phyloP scores from a whole-genome alignment of 2,797 vertebrate genomes.

The Vultur gryphus region DNA sequence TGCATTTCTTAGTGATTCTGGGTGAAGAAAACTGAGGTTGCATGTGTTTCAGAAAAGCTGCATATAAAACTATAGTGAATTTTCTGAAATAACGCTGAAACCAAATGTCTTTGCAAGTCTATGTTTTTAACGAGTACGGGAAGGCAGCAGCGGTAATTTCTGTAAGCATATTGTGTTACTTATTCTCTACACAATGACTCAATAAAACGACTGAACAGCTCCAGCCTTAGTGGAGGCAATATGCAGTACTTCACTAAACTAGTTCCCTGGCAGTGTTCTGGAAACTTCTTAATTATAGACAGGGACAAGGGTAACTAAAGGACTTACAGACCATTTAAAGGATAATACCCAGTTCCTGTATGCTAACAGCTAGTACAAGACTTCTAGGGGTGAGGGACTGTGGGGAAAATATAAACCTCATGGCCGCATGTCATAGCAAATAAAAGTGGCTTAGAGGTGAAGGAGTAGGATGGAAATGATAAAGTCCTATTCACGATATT shows the following conservation, averaged over 20 bases:
- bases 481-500: background rate
- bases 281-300: background rate
- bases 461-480: background rate
- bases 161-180: background rate
- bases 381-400: background rate
- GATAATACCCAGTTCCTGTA: background rate
- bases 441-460: background rate
- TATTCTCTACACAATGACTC: background rate
- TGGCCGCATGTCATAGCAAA: background rate
- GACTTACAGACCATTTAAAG: background rate
- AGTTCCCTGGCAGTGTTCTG: background rate
- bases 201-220: background rate
- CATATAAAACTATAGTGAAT: background rate
- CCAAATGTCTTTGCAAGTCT: background rate
- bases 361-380: background rate
- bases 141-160: background rate
- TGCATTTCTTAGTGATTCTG: conserved; percentile 22
- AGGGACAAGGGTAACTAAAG: background rate
- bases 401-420: background rate
- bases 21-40: conserved; percentile 13
- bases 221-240: background rate
- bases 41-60: background rate
- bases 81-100: background rate
- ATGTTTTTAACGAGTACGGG: background rate
- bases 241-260: background rate